These are phyloP conservation scores for Neelides sp. DNA, from an alignment of 1,140 invertebrate genomes.

Conservation along the genomic window DNA sequence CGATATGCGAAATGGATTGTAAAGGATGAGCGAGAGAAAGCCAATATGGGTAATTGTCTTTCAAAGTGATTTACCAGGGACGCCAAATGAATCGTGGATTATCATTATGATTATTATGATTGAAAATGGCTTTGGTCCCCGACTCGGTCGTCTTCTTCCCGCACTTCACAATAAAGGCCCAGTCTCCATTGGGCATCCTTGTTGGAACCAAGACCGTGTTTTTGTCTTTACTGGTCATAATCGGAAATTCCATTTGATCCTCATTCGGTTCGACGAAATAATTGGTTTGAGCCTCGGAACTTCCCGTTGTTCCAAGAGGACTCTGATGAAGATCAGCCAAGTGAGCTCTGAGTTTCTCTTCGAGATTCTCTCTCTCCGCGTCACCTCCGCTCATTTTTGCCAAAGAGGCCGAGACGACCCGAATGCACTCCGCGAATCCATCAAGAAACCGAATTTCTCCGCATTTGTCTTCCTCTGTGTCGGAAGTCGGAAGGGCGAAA, in stretches of 20 bases:
- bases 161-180: slow-evolving; percentile 26
- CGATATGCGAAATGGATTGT: no score
- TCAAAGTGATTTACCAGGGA: slow-evolving; percentile 19
- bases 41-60: no score
- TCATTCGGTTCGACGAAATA: not conserved
- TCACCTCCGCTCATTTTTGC: slow-evolving; percentile 5
- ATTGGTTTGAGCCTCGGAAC: not conserved
- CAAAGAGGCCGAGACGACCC: slow-evolving; percentile 15
- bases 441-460: slow-evolving; percentile 12
- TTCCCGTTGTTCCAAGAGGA: not conserved
- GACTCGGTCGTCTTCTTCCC: not conserved
- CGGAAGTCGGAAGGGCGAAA: not conserved
- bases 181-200: slow-evolving; percentile 23
- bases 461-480: not conserved
- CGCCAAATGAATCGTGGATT: slow-evolving; percentile 13
- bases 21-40: no score
- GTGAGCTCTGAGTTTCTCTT: slow-evolving; percentile 13
- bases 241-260: slow-evolving; percentile 1
- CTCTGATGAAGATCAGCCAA: slow-evolving; percentile 12
- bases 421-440: slow-evolving; percentile 24
- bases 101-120: slow-evolving; percentile 3
- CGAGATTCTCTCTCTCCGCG: slow-evolving; percentile 6
- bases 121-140: slow-evolving; percentile 1
- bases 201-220: slow-evolving; percentile 17
- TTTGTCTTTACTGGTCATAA: not conserved